Conservation (phyloP, 2,888 invertebrate genomes). For the Alloplasta piceator region DNA sequence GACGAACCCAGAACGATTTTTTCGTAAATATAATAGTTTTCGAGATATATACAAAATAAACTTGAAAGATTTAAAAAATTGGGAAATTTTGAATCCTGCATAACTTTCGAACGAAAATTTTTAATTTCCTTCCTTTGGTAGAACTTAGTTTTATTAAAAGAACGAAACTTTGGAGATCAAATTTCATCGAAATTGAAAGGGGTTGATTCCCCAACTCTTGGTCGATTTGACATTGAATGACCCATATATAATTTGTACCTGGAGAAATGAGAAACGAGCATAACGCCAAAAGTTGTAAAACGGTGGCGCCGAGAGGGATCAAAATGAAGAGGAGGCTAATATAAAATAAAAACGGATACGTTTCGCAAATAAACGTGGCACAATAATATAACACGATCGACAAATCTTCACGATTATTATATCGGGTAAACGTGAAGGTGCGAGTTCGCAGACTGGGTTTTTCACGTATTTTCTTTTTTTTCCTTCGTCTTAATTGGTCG, state of each 20-base stretch:
- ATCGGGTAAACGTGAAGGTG: slow-evolving; percentile 22
- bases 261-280: not conserved
- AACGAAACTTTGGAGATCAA: too few species aligned
- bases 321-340: slow-evolving; percentile 36
- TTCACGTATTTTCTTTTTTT: slow-evolving; percentile 1
- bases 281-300: slow-evolving; percentile 60
- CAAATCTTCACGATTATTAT: slow-evolving; percentile 45
- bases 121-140: too few species aligned
- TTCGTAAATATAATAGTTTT: too few species aligned
- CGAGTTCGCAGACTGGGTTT: slow-evolving; percentile 25
- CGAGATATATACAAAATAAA: too few species aligned
- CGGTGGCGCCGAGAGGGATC: slow-evolving; percentile 60
- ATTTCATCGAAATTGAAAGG: too few species aligned
- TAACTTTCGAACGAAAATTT: too few species aligned
- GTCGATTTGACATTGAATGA: too few species aligned
- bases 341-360: slow-evolving; percentile 18
- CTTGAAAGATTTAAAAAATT: too few species aligned
- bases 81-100: too few species aligned
- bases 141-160: too few species aligned
- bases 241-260: slow-evolving; percentile 21
- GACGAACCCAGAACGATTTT: too few species aligned
- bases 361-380: slow-evolving; percentile 20
- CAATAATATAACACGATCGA: slow-evolving; percentile 25
- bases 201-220: too few species aligned
- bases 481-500: not conserved